Conservation (phyloP, 1,140 invertebrate genomes). For the Drosophila parabipectinata region DNA sequence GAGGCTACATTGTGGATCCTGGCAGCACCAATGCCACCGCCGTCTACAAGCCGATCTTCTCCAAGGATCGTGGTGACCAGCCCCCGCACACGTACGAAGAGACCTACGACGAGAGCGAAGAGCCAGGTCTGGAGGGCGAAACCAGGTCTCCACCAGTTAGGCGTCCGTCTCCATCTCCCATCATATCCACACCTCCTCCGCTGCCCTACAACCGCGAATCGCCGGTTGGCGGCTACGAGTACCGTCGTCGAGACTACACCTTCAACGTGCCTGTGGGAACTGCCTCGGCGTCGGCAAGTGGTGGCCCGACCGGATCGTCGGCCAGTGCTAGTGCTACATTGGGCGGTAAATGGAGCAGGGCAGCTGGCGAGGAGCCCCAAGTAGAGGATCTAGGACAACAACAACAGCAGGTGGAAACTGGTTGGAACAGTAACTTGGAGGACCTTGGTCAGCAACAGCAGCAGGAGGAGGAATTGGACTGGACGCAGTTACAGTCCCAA, state of each 20-base stretch:
- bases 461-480: conserved; percentile 22
- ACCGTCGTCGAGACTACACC: conserved; percentile 67
- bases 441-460: conserved; percentile 48
- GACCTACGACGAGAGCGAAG: conserved; percentile 52
- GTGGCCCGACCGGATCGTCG: conserved; percentile 45
- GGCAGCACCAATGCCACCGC: conserved; percentile 68
- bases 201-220: conserved; percentile 31
- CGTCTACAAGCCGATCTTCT: conserved; percentile 55
- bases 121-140: conserved; percentile 73
- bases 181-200: conserved; percentile 47
- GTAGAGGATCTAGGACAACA: conserved; percentile 36
- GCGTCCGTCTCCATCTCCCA: conserved; percentile 15
- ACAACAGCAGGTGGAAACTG: conserved; percentile 36
- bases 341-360: conserved; percentile 56
- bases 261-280: conserved; percentile 53
- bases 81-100: conserved; percentile 75
- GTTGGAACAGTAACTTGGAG: conserved; percentile 26
- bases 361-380: conserved; percentile 51
- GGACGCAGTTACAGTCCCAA: neutral
- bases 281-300: conserved; percentile 52
- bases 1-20: conserved; percentile 49
- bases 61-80: conserved; percentile 80
- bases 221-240: conserved; percentile 46
- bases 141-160: conserved; percentile 21
- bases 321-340: conserved; percentile 52